Percentiles rank a stretch among this genome's conserved stretches.
Evolutionary conservation across 2,113 vertebrate species (phyloP).

Genomic region (Otus sunia): DNA sequence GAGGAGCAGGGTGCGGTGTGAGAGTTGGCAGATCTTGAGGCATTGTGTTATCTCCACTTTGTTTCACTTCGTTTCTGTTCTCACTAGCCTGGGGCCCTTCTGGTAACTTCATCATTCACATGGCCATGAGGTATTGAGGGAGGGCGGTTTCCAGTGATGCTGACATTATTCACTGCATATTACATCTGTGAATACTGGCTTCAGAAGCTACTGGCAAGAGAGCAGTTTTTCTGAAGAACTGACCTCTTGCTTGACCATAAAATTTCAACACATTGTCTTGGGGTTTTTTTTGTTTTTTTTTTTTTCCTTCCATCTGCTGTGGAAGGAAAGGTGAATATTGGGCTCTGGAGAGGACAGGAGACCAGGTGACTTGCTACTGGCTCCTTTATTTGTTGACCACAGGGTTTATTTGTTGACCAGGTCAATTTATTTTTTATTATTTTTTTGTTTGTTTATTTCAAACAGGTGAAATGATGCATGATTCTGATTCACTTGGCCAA

Average conservation of each 20-base stretch:
- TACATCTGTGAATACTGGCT: neutral
- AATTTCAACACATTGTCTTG: neutral
- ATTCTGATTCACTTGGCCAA: slow-evolving; percentile 62
- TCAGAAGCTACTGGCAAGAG: neutral
- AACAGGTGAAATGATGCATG: slow-evolving; percentile 29
- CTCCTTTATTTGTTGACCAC: neutral
- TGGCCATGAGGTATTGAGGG: neutral
- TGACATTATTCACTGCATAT: neutral
- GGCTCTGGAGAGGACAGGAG: neutral
- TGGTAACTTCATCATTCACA: neutral
- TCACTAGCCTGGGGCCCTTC: neutral
- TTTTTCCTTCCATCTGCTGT: neutral
- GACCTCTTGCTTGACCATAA: neutral
- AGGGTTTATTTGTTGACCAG: neutral
- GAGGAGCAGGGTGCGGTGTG: neutral
- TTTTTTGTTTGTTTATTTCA: neutral
- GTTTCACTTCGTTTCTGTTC: neutral
- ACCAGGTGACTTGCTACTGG: neutral
- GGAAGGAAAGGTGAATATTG: neutral
- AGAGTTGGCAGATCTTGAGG: neutral
- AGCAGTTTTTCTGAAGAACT: neutral
- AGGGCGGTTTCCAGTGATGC: neutral
- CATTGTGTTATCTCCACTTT: neutral
- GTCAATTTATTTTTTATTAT: neutral
- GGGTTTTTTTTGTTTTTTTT: too few relatives aligned